These are phyloP conservation scores for Hypotaenidia okinawae DNA, from an alignment of 2,797 vertebrate genomes.

Conservation along the genomic window DNA sequence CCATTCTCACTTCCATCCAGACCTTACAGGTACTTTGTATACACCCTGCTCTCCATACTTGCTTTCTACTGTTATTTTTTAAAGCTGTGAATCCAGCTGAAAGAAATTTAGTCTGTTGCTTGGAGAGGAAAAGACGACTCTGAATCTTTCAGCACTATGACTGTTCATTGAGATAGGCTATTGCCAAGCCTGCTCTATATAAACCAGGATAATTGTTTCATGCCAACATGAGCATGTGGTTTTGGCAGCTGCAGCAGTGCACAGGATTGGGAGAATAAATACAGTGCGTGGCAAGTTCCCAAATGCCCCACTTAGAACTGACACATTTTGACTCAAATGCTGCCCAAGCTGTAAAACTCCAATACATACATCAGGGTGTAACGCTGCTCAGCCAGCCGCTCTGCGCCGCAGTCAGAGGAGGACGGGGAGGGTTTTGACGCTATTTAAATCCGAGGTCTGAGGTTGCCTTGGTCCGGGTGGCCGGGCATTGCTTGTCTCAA, in stretches of 20 bases:
- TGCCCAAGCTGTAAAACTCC: background rate
- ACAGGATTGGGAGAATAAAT: background rate
- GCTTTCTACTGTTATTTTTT: background rate
- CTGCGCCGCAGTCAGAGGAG: background rate
- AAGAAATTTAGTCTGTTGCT: constrained; percentile 12
- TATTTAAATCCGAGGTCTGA: background rate
- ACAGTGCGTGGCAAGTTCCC: background rate
- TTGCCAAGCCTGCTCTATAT: constrained; percentile 32
- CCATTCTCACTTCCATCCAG: background rate
- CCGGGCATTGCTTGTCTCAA: background rate
- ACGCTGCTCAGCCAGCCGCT: background rate
- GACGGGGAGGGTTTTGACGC: rapidly evolving
- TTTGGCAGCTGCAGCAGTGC: constrained; percentile 30
- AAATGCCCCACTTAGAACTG: constrained; percentile 3
- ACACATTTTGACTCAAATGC: constrained; percentile 1
- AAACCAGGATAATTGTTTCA: constrained; percentile 34
- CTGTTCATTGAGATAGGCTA: constrained; percentile 8
- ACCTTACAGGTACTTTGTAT: background rate
- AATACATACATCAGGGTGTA: background rate
- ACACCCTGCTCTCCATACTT: background rate
- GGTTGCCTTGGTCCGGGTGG: background rate
- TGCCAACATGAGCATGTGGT: background rate
- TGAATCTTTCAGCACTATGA: constrained; percentile 12
- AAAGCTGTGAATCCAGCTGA: background rate
- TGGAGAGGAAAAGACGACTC: background rate